Conservation (phyloP, 2,888 invertebrate species). For the Bombylius major region DNA sequence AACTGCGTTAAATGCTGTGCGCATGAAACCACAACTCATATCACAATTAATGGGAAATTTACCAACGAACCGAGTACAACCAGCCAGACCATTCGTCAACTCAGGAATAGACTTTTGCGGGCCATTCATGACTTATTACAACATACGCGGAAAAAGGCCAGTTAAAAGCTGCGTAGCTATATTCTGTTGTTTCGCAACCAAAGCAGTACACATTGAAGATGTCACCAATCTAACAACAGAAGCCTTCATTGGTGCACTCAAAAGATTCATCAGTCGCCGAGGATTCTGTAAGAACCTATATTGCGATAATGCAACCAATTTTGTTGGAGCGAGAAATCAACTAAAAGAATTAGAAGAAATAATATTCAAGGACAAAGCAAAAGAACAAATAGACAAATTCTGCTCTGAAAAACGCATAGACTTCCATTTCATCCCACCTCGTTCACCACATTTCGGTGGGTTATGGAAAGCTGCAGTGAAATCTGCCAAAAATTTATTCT, state of each 20-base stretch:
- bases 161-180: conserved; percentile 8
- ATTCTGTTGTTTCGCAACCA: conserved; percentile 11
- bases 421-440: not conserved
- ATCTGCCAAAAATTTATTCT: not conserved
- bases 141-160: conserved; percentile 3
- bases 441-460: conserved; percentile 11
- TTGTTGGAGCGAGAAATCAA: no score
- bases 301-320: conserved; percentile 7
- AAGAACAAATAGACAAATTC: no score
- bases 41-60: conserved; percentile 7
- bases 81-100: conserved; percentile 3
- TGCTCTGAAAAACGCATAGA: no score
- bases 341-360: no score
- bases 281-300: conserved; percentile 1
- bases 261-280: conserved; percentile 7
- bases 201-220: conserved; percentile 11
- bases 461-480: conserved; percentile 13
- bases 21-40: no score
- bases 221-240: conserved; percentile 9
- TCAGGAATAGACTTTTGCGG: conserved; percentile 4
- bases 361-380: no score
- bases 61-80: conserved; percentile 3
- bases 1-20: no score
- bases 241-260: conserved; percentile 11
- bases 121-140: conserved; percentile 2